Evolutionary conservation across 2,797 vertebrate genomes (phyloP).

Genomic region (Notolepis coatsorum): DNA sequence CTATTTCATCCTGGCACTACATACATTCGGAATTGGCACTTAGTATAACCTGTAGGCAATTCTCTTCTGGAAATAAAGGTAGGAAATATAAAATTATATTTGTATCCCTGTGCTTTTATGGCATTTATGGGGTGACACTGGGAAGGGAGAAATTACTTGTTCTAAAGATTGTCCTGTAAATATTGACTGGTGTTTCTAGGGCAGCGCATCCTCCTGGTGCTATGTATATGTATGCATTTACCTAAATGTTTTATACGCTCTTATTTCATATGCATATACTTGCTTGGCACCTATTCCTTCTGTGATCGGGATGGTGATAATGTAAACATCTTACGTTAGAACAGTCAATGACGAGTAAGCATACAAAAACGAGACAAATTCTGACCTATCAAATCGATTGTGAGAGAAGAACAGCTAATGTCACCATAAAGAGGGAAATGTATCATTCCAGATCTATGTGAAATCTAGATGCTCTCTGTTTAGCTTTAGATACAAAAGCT

Average conservation of each 20-base stretch:
- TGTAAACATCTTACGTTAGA: slow-evolving; percentile 53
- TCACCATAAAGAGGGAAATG: background rate
- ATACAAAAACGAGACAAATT: slow-evolving; percentile 45
- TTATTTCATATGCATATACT: slow-evolving; percentile 44
- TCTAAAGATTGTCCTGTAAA: slow-evolving; percentile 21
- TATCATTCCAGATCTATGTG: no score
- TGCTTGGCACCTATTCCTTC: slow-evolving; percentile 56
- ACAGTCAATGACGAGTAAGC: slow-evolving; percentile 60
- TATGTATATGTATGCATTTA: slow-evolving; percentile 33
- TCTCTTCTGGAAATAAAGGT: slow-evolving; percentile 10
- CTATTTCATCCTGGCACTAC: slow-evolving; percentile 41
- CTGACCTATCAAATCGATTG: slow-evolving; percentile 34
- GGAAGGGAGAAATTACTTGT: background rate
- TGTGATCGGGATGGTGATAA: slow-evolving; percentile 63
- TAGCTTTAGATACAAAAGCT: background rate
- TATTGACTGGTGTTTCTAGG: slow-evolving; percentile 10
- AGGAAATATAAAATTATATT: slow-evolving; percentile 21
- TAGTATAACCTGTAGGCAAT: slow-evolving; percentile 48
- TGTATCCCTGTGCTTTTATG: slow-evolving; percentile 34
- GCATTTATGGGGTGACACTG: slow-evolving; percentile 5
- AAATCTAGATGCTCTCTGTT: background rate
- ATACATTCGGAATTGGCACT: slow-evolving; percentile 72
- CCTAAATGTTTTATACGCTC: slow-evolving; percentile 37
- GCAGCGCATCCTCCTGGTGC: slow-evolving; percentile 18
- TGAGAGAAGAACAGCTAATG: slow-evolving; percentile 38